phyloP scores from a whole-genome alignment of 2,888 invertebrate genomes.

The Teleogryllus oceanicus region DNA sequence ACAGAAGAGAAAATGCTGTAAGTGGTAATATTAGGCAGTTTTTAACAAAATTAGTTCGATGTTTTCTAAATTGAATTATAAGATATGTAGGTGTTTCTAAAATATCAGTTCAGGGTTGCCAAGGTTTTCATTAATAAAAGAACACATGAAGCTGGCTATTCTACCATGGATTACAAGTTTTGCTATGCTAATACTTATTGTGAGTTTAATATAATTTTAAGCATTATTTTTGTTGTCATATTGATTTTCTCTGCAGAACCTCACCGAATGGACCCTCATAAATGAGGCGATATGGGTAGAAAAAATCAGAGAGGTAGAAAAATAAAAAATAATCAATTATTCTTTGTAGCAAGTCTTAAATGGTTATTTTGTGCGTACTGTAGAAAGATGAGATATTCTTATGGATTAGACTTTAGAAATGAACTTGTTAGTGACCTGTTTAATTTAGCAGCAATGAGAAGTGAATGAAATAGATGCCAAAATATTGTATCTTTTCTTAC shows the following conservation, averaged over 20 bases:
- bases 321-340: slow-evolving; percentile 24
- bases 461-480: slow-evolving; percentile 30
- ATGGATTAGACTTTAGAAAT: slow-evolving; percentile 19
- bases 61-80: not conserved
- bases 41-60: not conserved
- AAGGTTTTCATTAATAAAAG: not conserved
- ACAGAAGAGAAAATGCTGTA: slow-evolving; percentile 80
- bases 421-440: slow-evolving; percentile 22
- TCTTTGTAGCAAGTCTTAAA: slow-evolving; percentile 21
- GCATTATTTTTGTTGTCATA: not conserved
- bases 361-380: slow-evolving; percentile 22
- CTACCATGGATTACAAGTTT: not conserved
- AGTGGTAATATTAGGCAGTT: slow-evolving; percentile 45
- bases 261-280: slow-evolving; percentile 92
- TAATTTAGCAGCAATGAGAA: slow-evolving; percentile 27
- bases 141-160: not conserved
- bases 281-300: slow-evolving; percentile 92
- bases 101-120: not conserved
- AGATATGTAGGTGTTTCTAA: not conserved
- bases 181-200: slow-evolving; percentile 10
- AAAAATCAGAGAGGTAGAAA: slow-evolving; percentile 82
- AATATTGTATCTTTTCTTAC: slow-evolving; percentile 20
- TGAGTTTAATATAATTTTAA: slow-evolving; percentile 18
- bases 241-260: slow-evolving; percentile 71
- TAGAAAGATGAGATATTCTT: slow-evolving; percentile 23